Evolutionary conservation across 92 coral and sea anemone genomes (phyloP), one percentile per base, ranked within the genome.

Genomic region (Pocillopora meandrina): DNA sequence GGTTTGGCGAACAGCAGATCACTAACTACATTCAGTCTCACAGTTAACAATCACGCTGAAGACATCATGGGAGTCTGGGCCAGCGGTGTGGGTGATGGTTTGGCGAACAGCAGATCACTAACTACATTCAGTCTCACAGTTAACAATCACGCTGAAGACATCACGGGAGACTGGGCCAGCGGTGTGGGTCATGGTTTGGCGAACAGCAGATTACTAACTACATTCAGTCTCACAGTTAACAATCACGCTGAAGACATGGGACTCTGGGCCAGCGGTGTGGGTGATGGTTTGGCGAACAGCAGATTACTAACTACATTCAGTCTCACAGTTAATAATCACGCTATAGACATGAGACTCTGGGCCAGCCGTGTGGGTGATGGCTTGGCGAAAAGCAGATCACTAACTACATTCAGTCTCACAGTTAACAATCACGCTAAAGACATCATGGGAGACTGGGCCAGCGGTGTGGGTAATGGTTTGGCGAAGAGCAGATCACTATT

Each of bases 71-170:
- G 33, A 0, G 10, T 33, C 19, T 58, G 65, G 84, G 75, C 23
- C 16, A 0, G 26, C 10, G 76, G 20, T 35, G 7, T 80, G 64
- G 34, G 75, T 5, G 26, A 11, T 0, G 74, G 67, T 68, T 11
- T 79, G 33, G 17, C 57, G 60, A 4, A 26, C 2, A 42, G 21
- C 83, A 78, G 15, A 6, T 65, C 85, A 68, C 26, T 81, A 16
- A 56, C 64, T 3, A 18, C 59, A 19, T 18, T 78, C 15, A 78
- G n/a, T 78, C 70, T 78, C 18, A 49, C 83, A 42, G 18, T 78
- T 4, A 52, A n/a, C 70, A 4, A 23, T 34, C 23, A 49, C 63
- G 17, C 6, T 67, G 49, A 21, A 15, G 12, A 11, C 9, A 23
- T 56, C 13, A 23, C 26, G 26, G 26, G 26, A 20, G 16, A 6